A percentile compares a stretch with the other conserved stretches of the same genome.
phyloP scores from a whole-genome alignment of 2,113 vertebrate species.

The Myiopsitta monachus region DNA sequence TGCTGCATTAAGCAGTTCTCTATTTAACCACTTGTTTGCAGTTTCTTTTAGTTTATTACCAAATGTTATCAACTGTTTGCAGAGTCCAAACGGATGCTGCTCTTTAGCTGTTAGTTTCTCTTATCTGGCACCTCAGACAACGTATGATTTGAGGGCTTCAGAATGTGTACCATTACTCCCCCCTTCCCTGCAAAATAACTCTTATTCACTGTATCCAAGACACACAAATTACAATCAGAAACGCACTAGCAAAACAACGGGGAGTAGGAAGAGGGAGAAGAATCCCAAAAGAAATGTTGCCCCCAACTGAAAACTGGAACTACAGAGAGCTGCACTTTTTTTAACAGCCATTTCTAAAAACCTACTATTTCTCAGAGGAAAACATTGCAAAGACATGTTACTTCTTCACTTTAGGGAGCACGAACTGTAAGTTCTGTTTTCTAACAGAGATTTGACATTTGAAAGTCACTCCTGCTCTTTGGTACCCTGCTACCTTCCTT shows the following conservation, averaged over 20 bases:
- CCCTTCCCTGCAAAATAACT: not conserved
- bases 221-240: not conserved
- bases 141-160: fast-evolving
- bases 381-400: not conserved
- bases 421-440: not conserved
- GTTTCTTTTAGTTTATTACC: not conserved
- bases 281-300: not conserved
- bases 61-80: not conserved
- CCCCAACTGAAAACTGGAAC: not conserved
- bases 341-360: not conserved
- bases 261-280: fast-evolving
- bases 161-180: not conserved
- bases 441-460: not conserved
- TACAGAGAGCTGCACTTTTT: not conserved
- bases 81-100: not conserved
- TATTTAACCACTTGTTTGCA: not conserved
- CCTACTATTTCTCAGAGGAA: not conserved
- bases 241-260: not conserved
- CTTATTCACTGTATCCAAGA: not conserved
- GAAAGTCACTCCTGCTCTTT: not conserved
- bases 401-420: not conserved
- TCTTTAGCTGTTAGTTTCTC: not conserved
- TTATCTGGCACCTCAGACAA: not conserved
- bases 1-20: not conserved
- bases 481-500: not conserved